phyloP scores from a whole-genome alignment of 2,113 vertebrate species.

The Actenoides hombroni region DNA sequence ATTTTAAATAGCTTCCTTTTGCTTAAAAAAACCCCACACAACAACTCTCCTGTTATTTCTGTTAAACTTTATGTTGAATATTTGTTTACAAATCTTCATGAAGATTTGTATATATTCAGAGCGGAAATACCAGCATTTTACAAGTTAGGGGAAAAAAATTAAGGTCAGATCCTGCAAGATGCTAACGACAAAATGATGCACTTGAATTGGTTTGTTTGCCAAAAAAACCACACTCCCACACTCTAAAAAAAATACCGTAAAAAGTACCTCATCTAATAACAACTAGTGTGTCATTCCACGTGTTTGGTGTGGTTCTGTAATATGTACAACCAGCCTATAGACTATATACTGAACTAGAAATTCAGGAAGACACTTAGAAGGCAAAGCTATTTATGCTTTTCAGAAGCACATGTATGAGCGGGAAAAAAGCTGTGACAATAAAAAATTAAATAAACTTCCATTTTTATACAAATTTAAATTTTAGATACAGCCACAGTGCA shows the following conservation, averaged over 20 bases:
- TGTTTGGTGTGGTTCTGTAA: neutral
- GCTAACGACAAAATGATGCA: neutral
- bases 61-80: neutral
- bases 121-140: neutral
- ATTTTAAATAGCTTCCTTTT: neutral
- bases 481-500: conserved; percentile 94
- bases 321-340: neutral
- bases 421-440: neutral
- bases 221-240: accelerated
- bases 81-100: neutral
- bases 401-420: accelerated
- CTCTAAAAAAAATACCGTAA: neutral
- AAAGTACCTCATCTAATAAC: neutral
- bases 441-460: neutral
- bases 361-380: neutral
- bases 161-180: neutral
- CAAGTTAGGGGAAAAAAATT: neutral
- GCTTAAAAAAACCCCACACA: neutral
- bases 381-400: neutral
- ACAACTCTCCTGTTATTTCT: neutral
- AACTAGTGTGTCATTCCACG: accelerated
- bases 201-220: neutral
- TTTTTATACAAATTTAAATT: conserved; percentile 18
- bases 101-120: neutral
- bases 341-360: neutral